Percentiles rank a stretch among this genome's conserved stretches.
Conservation (phyloP, 1,140 invertebrate species). For the Mya arenaria region DNA sequence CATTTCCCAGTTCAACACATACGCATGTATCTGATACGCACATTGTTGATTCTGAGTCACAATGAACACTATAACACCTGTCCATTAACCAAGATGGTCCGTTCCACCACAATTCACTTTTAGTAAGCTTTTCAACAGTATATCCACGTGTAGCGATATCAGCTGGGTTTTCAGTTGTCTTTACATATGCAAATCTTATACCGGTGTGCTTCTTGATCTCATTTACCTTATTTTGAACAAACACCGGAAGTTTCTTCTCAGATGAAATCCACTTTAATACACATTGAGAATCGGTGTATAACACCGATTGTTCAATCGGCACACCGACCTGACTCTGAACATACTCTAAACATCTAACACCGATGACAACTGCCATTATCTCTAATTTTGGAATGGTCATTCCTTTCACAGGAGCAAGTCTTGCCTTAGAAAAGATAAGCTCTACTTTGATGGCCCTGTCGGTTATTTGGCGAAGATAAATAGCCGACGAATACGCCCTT, state of each 20-base stretch:
- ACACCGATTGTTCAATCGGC: background rate
- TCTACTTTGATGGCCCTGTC: background rate
- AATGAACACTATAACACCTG: background rate
- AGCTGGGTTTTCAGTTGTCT: slow-evolving; percentile 14
- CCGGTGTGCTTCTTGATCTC: background rate
- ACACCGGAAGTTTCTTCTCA: background rate
- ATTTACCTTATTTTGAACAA: slow-evolving; percentile 12
- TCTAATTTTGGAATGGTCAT: slow-evolving; percentile 15
- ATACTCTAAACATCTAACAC: slow-evolving; percentile 10
- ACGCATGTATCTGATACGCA: background rate
- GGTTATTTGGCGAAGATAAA: background rate
- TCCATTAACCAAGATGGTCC: background rate
- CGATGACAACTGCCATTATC: slow-evolving; percentile 12
- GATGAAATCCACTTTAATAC: slow-evolving; percentile 5
- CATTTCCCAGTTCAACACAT: too few relatives aligned
- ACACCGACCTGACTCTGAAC: background rate
- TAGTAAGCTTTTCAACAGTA: background rate
- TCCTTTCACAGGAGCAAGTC: slow-evolving; percentile 9
- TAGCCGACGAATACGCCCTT: background rate
- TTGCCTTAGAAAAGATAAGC: background rate
- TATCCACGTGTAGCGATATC: slow-evolving; percentile 3
- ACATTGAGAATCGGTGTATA: slow-evolving; percentile 26
- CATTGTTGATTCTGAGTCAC: background rate
- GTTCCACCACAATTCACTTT: slow-evolving; percentile 13
- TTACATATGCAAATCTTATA: background rate